Conservation (phyloP, 2,797 vertebrate genomes). For the Sebastes flavidus region DNA sequence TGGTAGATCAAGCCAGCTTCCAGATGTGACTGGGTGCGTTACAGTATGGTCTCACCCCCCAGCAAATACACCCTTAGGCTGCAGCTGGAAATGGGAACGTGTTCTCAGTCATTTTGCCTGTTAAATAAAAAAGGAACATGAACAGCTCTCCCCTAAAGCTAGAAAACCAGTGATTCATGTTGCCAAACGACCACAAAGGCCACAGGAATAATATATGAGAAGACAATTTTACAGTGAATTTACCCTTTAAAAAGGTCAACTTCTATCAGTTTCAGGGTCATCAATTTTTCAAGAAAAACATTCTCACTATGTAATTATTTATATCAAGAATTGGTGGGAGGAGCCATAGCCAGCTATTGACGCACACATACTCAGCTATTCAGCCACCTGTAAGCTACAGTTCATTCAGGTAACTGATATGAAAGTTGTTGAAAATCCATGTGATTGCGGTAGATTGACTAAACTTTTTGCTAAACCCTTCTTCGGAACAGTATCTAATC, state of each 20-base stretch:
- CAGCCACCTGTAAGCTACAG: background rate
- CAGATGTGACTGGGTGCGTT: constrained; percentile 41
- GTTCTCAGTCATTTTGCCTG: constrained; percentile 25
- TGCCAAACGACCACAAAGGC: background rate
- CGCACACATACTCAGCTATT: background rate
- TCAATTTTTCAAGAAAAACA: background rate
- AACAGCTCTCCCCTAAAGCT: constrained; percentile 17
- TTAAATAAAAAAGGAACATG: constrained; percentile 25
- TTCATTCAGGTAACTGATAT: background rate
- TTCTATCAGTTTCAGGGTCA: constrained; percentile 12
- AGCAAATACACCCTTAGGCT: constrained; percentile 10
- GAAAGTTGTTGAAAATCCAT: background rate
- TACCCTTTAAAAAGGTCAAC: constrained; percentile 17
- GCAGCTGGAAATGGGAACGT: constrained; percentile 20
- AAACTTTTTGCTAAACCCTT: background rate
- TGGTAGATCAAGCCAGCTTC: constrained; percentile 17
- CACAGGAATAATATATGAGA: constrained; percentile 14
- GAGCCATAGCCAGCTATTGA: background rate
- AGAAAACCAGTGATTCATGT: constrained; percentile 37
- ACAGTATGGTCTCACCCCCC: constrained; percentile 6
- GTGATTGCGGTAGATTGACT: background rate
- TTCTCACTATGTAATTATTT: constrained; percentile 1
- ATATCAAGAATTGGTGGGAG: background rate
- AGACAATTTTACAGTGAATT: constrained; percentile 7
- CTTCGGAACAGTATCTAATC: background rate